A percentile compares a stretch with the other conserved stretches of the same genome.
These are phyloP conservation scores for Syngnathus floridae DNA, from an alignment of 2,113 vertebrate genomes.

Conservation along the genomic window DNA sequence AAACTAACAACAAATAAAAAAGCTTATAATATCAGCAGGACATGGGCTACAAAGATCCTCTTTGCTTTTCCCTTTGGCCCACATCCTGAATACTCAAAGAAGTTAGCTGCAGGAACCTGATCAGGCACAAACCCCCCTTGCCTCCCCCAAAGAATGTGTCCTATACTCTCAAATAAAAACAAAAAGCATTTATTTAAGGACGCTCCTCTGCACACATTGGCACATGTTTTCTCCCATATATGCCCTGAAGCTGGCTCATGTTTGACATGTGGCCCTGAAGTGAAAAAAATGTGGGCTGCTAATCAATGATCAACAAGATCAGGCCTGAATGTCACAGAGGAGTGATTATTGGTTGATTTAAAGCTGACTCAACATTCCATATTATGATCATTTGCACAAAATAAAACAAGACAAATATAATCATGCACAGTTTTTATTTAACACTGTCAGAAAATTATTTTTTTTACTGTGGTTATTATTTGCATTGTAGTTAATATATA, in stretches of 20 bases:
- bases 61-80: constrained; percentile 34
- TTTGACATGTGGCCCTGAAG: constrained; percentile 31
- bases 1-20: background rate
- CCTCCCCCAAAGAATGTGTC: constrained; percentile 18
- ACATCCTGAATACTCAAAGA: constrained; percentile 32
- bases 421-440: too few relatives aligned
- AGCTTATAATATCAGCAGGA: background rate
- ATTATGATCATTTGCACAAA: too few relatives aligned
- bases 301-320: constrained; percentile 43
- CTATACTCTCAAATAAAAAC: constrained; percentile 14
- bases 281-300: constrained; percentile 35
- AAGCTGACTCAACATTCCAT: background rate
- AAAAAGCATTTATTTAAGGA: constrained; percentile 14
- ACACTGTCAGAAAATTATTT: too few relatives aligned
- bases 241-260: constrained; percentile 39
- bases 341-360: background rate
- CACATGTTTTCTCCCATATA: constrained; percentile 21
- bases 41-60: constrained; percentile 19
- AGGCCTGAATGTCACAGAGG: constrained; percentile 1
- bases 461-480: too few relatives aligned
- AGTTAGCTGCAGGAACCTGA: constrained; percentile 41
- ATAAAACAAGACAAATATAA: too few relatives aligned
- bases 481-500: too few relatives aligned
- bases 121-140: constrained; percentile 13
- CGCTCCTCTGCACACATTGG: constrained; percentile 31